A percentile compares a stretch with the other conserved stretches of the same genome.
Evolutionary conservation across 2,797 vertebrate species (phyloP).

Genomic region (Pteropus rufus): DNA sequence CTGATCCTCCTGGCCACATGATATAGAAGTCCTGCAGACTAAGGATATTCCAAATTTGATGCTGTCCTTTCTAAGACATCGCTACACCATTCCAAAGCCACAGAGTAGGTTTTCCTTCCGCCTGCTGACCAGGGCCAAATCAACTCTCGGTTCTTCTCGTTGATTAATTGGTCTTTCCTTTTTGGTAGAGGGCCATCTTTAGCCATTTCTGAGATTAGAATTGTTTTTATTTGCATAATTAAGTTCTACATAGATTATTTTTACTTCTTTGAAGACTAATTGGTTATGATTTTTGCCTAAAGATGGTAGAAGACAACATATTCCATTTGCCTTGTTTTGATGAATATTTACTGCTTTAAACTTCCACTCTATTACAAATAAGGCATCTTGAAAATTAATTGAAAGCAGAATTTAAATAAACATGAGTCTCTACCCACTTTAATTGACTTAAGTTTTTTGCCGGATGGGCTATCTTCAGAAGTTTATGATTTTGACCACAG

Average conservation of each 20-base stretch:
- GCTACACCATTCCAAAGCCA: not conserved
- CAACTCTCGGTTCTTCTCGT: not conserved
- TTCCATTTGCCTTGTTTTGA: not conserved
- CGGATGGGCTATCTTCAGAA: not conserved
- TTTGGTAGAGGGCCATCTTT: not conserved
- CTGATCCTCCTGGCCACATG: constrained; percentile 83
- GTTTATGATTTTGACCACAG: not conserved
- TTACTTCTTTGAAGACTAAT: constrained; percentile 35
- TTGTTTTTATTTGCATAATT: constrained; percentile 15
- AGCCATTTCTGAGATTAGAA: constrained; percentile 17
- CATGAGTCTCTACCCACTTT: not conserved
- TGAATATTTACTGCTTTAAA: not conserved
- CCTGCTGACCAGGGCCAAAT: not conserved
- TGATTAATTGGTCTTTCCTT: not conserved
- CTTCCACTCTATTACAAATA: not conserved
- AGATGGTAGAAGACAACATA: not conserved
- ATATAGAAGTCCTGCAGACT: constrained; percentile 66
- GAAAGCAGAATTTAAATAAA: not conserved
- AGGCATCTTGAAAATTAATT: not conserved
- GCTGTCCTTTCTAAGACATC: not conserved
- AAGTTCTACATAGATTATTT: constrained; percentile 37
- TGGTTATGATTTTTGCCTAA: not conserved
- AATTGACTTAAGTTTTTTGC: not conserved
- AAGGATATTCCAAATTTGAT: constrained; percentile 71
- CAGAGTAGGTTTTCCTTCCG: not conserved